Conservation (phyloP, 53 echinoderm and acorn worm species). For the Hippasteria phrygiana region DNA sequence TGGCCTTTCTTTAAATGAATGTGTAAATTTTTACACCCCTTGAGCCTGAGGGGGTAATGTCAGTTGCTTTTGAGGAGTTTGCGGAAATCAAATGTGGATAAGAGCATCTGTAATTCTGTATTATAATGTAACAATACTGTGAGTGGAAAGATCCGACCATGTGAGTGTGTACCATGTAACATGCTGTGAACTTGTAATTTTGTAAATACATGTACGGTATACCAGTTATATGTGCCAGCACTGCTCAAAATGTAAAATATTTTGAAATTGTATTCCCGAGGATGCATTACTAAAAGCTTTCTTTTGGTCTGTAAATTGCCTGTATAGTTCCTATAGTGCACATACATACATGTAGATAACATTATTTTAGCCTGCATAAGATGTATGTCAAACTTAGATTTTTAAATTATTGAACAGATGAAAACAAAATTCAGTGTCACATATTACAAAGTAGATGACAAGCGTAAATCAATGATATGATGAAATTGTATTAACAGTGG, state of each 20-base stretch:
- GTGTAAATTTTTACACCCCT: too few relatives aligned
- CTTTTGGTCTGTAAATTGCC: constrained; percentile 24
- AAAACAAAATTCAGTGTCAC: not conserved
- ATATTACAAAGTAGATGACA: not conserved
- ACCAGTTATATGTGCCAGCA: not conserved
- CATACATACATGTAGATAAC: not conserved
- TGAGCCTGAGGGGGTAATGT: too few relatives aligned
- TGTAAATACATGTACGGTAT: constrained; percentile 20
- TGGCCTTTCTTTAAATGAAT: too few relatives aligned
- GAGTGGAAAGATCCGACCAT: not conserved
- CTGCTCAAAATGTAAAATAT: constrained; percentile 29
- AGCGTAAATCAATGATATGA: too few relatives aligned
- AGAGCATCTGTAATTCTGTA: too few relatives aligned
- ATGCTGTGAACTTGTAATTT: constrained; percentile 16
- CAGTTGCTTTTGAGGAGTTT: too few relatives aligned
- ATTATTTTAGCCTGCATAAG: constrained; percentile 37
- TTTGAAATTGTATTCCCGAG: not conserved
- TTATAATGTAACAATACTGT: not conserved
- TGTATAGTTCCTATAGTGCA: constrained; percentile 43
- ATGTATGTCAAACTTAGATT: not conserved
- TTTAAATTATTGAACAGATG: constrained; percentile 4
- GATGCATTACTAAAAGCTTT: not conserved
- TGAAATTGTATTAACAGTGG: too few relatives aligned
- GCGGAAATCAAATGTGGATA: too few relatives aligned
- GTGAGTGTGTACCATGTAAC: not conserved